phyloP scores from a whole-genome alignment of 2,888 invertebrate species.

The Macaria liturata region DNA sequence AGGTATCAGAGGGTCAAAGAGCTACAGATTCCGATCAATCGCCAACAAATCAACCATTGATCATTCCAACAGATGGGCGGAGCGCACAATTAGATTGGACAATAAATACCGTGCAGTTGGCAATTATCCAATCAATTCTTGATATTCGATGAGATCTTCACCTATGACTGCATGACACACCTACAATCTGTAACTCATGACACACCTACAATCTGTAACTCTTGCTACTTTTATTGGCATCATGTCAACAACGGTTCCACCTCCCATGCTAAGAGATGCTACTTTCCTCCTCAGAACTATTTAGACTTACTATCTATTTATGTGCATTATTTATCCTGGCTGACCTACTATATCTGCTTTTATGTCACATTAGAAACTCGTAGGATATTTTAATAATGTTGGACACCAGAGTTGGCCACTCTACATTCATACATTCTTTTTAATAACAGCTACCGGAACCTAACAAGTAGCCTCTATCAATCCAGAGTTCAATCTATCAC shows the following conservation, averaged over 20 bases:
- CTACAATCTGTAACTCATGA: slow-evolving; percentile 1
- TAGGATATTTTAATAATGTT: no score
- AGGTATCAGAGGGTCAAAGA: slow-evolving; percentile 9
- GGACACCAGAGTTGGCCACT: no score
- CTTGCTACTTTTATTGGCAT: background rate
- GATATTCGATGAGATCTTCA: slow-evolving; percentile 14
- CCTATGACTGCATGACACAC: slow-evolving; percentile 15
- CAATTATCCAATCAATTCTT: slow-evolving; percentile 26
- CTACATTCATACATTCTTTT: no score
- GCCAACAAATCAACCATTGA: slow-evolving; percentile 20
- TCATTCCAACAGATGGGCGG: slow-evolving; percentile 30
- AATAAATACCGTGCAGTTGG: slow-evolving; percentile 28
- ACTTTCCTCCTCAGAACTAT: no score
- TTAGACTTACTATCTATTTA: no score
- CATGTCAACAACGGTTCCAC: background rate
- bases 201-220: slow-evolving; percentile 4
- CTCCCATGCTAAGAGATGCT: no score
- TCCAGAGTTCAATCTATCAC: no score
- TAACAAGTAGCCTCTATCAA: no score
- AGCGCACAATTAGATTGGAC: slow-evolving; percentile 30
- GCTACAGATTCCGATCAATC: slow-evolving; percentile 15
- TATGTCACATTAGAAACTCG: no score
- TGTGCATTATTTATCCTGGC: no score
- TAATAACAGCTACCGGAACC: no score
- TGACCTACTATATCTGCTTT: no score